Base-by-base conservation (phyloP, 2,113 vertebrate species). In the Asarcornis scutulata region DNA sequence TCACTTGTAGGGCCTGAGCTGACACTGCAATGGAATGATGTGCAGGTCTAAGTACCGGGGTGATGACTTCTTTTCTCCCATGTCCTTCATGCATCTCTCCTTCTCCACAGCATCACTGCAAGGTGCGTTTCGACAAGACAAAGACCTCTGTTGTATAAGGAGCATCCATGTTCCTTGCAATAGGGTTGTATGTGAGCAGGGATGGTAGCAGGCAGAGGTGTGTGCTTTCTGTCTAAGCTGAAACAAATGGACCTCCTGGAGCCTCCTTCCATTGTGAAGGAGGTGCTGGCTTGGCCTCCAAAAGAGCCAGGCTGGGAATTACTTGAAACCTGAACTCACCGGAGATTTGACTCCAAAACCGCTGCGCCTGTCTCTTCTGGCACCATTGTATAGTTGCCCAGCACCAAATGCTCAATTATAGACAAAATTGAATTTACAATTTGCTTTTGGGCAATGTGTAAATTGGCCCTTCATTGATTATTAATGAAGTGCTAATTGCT, bases 401-500 rank as follows among this genome's bases (percentile, higher is more conserved):
- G 97, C 93, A 97, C 92, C 89, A 88, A 87, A 96, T 96, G 96
- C 96, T 88, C 97, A 72, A 95, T 96, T 96, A 94, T 95, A 95
- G 95, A 97, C 97, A 96, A 97, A 97, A 97, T 98, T 86, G 86
- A 97, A 96, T 97, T 97, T 97, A 97, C 96, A 97, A 97, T 97
- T 98, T 97, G 97, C 97, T 98, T 98, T 97, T 96, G 97, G 98
- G 97, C 97, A 96, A 97, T 85, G 98, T 98, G 98, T 97, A 98
- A 98, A 98, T 98, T 98, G 97, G 98, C 97, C 96, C 96, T 98
- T 98, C 98, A 97, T 97, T 97, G 98, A 98, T 98, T 98, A 98
- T 98, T 98, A 98, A 98, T 98, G 98, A 98, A 97, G 98, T 98
- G 98, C 97, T 98, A 98, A 98, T 98, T 98, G 98, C 97, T 98